phyloP scores from a whole-genome alignment of 2,797 vertebrate species.

The Sandelia bainsii region DNA sequence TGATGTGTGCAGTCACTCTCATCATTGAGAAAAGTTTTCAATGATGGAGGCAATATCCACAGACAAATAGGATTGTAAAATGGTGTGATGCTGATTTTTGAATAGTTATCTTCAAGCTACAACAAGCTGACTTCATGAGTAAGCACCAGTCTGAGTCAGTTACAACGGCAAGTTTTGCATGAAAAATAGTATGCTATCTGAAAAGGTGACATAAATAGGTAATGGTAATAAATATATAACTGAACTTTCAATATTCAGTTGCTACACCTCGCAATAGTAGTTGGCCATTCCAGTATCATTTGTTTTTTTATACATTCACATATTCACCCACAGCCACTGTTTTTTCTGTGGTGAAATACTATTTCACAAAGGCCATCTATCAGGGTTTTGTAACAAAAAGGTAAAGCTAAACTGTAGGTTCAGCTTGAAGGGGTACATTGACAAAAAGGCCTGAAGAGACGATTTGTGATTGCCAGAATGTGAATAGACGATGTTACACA shows the following conservation, averaged over 20 bases:
- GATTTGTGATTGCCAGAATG: neutral
- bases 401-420: neutral
- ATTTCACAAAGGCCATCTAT: neutral
- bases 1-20: neutral
- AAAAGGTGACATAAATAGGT: neutral
- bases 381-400: neutral
- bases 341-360: conserved; percentile 1
- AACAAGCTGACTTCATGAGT: neutral
- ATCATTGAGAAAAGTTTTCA: neutral
- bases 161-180: neutral
- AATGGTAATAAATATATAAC: neutral
- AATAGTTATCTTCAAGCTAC: neutral
- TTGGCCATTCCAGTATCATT: neutral
- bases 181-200: neutral
- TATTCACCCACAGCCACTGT: neutral
- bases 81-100: neutral
- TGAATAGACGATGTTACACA: neutral
- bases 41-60: neutral
- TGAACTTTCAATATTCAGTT: neutral
- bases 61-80: neutral
- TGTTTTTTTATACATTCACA: neutral
- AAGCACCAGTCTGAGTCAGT: neutral
- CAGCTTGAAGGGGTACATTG: neutral
- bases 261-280: neutral
- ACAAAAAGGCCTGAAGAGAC: neutral